Conservation (phyloP, 2,113 vertebrate species). For the Istiophorus platypterus region DNA sequence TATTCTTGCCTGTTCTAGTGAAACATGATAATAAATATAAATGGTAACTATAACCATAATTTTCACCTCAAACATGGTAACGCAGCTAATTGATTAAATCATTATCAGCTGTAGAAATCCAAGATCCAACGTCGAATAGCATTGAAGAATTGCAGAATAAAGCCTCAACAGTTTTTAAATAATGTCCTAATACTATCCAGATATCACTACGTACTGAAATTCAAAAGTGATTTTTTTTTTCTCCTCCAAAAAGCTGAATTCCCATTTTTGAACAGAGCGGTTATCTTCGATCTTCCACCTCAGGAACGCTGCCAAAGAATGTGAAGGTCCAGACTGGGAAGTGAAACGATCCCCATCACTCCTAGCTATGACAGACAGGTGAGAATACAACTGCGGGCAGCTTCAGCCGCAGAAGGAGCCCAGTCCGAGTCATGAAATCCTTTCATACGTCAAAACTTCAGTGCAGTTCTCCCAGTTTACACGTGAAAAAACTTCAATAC, state of each 20-base stretch:
- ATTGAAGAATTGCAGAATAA: no score
- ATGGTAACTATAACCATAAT: no score
- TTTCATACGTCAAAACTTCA: not conserved
- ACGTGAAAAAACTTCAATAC: not conserved
- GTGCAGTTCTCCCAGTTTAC: not conserved
- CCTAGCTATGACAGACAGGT: not conserved
- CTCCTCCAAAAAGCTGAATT: constrained; percentile 17
- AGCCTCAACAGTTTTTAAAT: no score
- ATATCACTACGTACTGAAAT: no score
- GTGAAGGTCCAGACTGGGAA: constrained; percentile 6
- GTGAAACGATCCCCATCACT: not conserved
- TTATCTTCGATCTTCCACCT: constrained; percentile 20
- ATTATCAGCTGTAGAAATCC: no score
- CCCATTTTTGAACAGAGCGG: not conserved
- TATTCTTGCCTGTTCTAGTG: no score
- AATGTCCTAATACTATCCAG: no score
- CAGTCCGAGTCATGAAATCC: not conserved
- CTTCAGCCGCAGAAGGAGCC: no score
- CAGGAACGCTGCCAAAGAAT: not conserved
- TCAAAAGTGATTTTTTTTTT: constrained; percentile 13
- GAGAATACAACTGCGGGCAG: not conserved
- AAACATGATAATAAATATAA: no score
- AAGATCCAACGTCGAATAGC: no score
- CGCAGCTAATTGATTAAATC: no score
- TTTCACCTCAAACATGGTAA: no score